Evolutionary conservation across 1,140 invertebrate genomes (phyloP), one percentile per base, ranked within the genome.

Genomic region (Zaprionus taronus): DNA sequence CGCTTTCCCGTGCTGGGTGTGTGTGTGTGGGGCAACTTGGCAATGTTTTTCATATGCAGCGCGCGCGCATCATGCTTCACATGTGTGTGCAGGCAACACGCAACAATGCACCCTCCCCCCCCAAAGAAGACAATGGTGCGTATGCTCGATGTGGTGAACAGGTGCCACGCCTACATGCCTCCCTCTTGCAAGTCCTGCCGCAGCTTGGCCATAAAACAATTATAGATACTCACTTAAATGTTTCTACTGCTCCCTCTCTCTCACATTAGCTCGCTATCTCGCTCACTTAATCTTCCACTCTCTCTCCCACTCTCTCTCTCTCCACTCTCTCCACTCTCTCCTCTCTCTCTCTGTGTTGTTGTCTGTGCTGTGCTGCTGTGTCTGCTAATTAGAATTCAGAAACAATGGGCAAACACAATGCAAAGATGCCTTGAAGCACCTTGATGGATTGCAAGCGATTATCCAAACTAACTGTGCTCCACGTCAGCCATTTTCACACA

Each of bases 41-140:
- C 26, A 17, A 36, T 28, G 14, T 67, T 26, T 57, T 24, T 69
- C 57, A 63, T 58, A 51, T 75, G 72, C 72, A 79, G 72, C 72
- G 77, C 77, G 72, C 76, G 77, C 77, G 77, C 77, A 77, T 72
- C 51, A 67, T 77, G 74, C 74, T 75, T 56, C 65, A 61, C 47
- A 72, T 72, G 68, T 56, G 20, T 20, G 14, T 61, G 12, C 17
- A 34, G 31, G 22, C 14, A 22, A 65, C 49, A 57, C 38, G 58
- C 47, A 76, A 26, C 24, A 34, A 71, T 61, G 53, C 55, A 66
- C 3, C 31, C 2, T 1, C 1, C 28, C 26, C 55, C 20, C 7
- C 5, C 1, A 55, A 31, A 28, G 60, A 53, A 69, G 66, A 61
- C 66, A 69, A 69, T 68, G n/a, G 12, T 44, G 34, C 34, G 24